These are phyloP conservation scores for Pitangus sulphuratus DNA, from an alignment of 2,797 vertebrate genomes.

Conservation along the genomic window DNA sequence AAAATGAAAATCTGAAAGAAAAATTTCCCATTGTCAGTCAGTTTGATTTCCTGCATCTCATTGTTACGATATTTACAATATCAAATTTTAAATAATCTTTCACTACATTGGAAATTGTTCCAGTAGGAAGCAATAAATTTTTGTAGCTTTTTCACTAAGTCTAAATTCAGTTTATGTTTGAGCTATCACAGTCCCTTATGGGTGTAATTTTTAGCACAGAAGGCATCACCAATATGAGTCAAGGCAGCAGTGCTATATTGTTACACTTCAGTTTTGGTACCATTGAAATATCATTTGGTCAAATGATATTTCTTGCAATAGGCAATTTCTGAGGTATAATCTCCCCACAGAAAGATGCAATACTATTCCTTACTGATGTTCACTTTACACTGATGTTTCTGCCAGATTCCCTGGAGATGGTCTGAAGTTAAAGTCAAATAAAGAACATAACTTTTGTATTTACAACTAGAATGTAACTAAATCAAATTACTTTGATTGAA, in stretches of 20 bases:
- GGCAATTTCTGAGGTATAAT: background rate
- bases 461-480: background rate
- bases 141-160: background rate
- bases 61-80: background rate
- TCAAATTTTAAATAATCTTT: background rate
- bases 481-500: background rate
- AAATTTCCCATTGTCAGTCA: background rate
- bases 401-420: background rate
- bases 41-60: background rate
- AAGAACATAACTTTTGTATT: background rate
- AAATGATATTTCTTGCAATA: background rate
- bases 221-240: background rate
- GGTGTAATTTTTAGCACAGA: background rate
- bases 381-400: background rate
- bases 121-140: background rate
- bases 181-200: background rate
- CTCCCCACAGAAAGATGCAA: background rate
- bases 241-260: background rate
- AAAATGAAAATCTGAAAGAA: background rate
- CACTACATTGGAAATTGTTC: background rate
- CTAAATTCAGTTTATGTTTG: background rate
- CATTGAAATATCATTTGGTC: background rate
- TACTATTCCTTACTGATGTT: background rate
- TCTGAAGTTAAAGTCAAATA: background rate
- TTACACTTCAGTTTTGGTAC: background rate